Conservation (phyloP, 2,888 invertebrate species). For the Hypomecis punctinalis region DNA sequence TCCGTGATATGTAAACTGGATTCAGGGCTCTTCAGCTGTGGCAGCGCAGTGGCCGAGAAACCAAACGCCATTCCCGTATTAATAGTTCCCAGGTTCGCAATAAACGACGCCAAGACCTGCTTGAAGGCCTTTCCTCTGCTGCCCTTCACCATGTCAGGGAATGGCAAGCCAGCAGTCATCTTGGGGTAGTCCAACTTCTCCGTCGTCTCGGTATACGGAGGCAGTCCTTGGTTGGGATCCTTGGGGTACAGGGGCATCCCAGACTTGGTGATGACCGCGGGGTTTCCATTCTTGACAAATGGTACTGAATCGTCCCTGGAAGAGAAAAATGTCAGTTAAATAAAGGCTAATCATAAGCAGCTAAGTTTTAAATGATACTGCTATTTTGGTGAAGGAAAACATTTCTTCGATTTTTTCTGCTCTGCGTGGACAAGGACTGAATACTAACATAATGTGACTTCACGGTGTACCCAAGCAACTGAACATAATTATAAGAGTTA, state of each 20-base stretch:
- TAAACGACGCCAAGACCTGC: slow-evolving; percentile 86
- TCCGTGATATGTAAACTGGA: slow-evolving; percentile 84
- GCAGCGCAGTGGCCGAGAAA: slow-evolving; percentile 87
- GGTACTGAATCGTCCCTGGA: slow-evolving; percentile 72
- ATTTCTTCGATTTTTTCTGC: no score
- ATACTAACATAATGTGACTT: no score
- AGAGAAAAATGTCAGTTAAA: slow-evolving; percentile 32
- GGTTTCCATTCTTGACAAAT: slow-evolving; percentile 72
- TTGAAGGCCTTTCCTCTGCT: slow-evolving; percentile 76
- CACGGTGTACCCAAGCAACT: no score
- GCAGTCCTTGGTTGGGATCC: slow-evolving; percentile 39
- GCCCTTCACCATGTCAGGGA: slow-evolving; percentile 49
- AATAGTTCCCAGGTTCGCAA: slow-evolving; percentile 88
- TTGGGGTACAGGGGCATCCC: slow-evolving; percentile 52
- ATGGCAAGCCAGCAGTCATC: no score
- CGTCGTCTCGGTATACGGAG: no score
- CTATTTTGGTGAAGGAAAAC: no score
- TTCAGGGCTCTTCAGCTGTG: slow-evolving; percentile 81
- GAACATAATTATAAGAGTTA: no score
- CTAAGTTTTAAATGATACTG: no score
- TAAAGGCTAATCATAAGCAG: not conserved
- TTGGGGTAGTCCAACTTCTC: no score
- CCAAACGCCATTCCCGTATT: slow-evolving; percentile 90
- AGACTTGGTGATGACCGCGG: slow-evolving; percentile 55
- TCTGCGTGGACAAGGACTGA: no score